Conservation (phyloP, 2,888 invertebrate species). For the Agrilus biguttatus region DNA sequence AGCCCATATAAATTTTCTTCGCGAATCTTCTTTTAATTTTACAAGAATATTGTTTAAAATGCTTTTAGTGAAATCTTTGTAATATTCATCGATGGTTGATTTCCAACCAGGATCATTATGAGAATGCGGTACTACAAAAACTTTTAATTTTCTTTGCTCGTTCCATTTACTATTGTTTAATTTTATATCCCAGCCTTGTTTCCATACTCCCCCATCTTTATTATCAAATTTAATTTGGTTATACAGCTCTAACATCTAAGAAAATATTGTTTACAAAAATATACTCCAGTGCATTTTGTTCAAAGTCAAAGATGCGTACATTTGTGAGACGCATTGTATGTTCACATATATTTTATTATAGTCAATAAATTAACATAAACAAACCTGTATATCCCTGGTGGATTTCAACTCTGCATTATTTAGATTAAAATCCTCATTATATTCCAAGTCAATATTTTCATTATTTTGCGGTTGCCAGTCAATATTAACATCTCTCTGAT, state of each 20-base stretch:
- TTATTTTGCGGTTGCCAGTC: too few species aligned
- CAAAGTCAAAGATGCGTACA: too few species aligned
- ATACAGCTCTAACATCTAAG: conserved; percentile 81
- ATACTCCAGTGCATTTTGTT: not conserved
- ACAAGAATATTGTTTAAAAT: conserved; percentile 85
- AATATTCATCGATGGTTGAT: conserved; percentile 92
- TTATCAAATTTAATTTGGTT: conserved; percentile 82
- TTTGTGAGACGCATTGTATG: too few species aligned
- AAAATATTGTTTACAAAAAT: conserved; percentile 8
- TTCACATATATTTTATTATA: too few species aligned
- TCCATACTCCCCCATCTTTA: conserved; percentile 94
- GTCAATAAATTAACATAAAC: not conserved
- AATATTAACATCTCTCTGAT: too few species aligned
- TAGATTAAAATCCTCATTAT: too few species aligned
- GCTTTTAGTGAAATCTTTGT: conserved; percentile 69
- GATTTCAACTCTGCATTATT: conserved; percentile 23
- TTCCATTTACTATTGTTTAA: conserved; percentile 68
- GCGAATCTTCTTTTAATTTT: conserved; percentile 61
- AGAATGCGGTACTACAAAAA: conserved; percentile 94
- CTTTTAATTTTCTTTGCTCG: conserved; percentile 62
- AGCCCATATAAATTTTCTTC: conserved; percentile 93
- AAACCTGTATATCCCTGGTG: conserved; percentile 50
- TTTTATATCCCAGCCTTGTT: conserved; percentile 90
- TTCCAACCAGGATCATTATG: conserved; percentile 99
- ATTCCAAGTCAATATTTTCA: too few species aligned